Evolutionary conservation across 2,797 vertebrate species (phyloP).

Genomic region (Huso huso): DNA sequence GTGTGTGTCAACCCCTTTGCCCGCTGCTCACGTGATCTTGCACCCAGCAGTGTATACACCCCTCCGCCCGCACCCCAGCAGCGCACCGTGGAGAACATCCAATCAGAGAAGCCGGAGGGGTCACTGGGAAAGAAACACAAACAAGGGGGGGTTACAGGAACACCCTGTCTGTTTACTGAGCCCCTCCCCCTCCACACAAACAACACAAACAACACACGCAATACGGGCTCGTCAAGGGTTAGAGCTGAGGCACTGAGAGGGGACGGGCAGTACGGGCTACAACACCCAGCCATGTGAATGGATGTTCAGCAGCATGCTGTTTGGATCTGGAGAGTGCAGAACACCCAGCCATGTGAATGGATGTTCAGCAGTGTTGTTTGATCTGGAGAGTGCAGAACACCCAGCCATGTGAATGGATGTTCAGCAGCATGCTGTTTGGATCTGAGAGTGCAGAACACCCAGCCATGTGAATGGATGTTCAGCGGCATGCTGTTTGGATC

Average conservation of each 20-base stretch:
- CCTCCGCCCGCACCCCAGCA: constrained; percentile 86
- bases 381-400: too few relatives aligned
- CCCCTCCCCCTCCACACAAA: neutral
- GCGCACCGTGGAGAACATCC: constrained; percentile 93
- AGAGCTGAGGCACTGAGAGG: neutral
- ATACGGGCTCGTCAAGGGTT: neutral
- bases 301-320: too few relatives aligned
- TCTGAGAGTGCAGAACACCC: too few relatives aligned
- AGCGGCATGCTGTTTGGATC: too few relatives aligned
- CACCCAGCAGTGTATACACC: constrained; percentile 71
- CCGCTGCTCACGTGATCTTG: constrained; percentile 59
- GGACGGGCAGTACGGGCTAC: neutral
- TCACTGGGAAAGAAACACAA: constrained; percentile 54
- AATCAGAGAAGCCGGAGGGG: constrained; percentile 73
- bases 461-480: too few relatives aligned
- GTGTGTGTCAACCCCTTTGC: constrained; percentile 41
- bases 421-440: too few relatives aligned
- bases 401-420: too few relatives aligned
- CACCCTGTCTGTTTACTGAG: neutral
- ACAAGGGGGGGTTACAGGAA: constrained; percentile 1
- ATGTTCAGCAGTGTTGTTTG: too few relatives aligned
- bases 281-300: too few relatives aligned
- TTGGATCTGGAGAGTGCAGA: too few relatives aligned
- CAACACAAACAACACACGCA: constrained; percentile 7
- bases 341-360: too few relatives aligned